phyloP scores from a whole-genome alignment of 1,140 invertebrate genomes.

The Gryllus bimaculatus region DNA sequence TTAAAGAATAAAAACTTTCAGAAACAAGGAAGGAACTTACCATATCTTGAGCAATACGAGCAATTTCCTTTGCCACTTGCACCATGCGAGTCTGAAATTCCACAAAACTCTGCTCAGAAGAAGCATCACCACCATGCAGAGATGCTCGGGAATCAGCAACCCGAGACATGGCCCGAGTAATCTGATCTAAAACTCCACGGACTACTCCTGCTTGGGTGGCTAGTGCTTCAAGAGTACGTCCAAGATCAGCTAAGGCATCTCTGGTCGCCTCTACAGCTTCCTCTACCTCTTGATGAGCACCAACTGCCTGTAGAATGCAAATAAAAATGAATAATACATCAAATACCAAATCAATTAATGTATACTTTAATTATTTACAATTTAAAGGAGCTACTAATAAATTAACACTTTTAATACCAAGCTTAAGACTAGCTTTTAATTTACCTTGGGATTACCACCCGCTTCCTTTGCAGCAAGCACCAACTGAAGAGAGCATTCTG shows the following conservation, averaged over 20 bases:
- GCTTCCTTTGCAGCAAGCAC: slow-evolving; percentile 79
- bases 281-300: slow-evolving; percentile 73
- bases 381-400: no score
- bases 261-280: slow-evolving; percentile 67
- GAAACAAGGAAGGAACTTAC: slow-evolving; percentile 37
- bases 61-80: slow-evolving; percentile 85
- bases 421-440: no score
- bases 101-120: slow-evolving; percentile 63
- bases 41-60: slow-evolving; percentile 87
- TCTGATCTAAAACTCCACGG: slow-evolving; percentile 79
- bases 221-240: slow-evolving; percentile 70
- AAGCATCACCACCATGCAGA: slow-evolving; percentile 36
- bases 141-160: slow-evolving; percentile 53
- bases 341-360: no score
- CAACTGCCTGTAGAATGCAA: slow-evolving; percentile 46
- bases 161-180: slow-evolving; percentile 73
- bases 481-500: slow-evolving; percentile 80
- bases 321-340: slow-evolving; percentile 11
- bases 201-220: slow-evolving; percentile 78
- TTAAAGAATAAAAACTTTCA: no score
- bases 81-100: slow-evolving; percentile 98
- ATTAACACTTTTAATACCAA: no score
- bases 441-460: slow-evolving; percentile 82
- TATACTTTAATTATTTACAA: no score
- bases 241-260: slow-evolving; percentile 72